Conservation (phyloP, 2,888 invertebrate genomes). For the Chirona hameri region DNA sequence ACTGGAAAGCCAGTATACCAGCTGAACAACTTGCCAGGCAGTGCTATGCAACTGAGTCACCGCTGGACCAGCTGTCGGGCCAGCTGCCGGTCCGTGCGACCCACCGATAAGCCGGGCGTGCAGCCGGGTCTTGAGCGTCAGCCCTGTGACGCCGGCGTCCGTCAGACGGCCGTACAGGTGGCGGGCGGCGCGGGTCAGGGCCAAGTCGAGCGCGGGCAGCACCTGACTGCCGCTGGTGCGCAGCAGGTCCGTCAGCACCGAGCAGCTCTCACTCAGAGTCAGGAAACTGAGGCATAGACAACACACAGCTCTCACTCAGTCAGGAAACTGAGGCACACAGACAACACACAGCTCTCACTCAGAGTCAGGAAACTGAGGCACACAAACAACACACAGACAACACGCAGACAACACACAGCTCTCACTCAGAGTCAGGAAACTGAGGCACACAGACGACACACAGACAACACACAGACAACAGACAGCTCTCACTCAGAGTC, state of each 20-base stretch:
- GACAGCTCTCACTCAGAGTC: constrained; percentile 5
- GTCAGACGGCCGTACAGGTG: constrained; percentile 1
- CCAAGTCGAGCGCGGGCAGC: constrained; percentile 6
- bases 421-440: neutral
- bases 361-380: constrained; percentile 1
- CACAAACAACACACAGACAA: neutral
- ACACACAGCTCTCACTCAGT: neutral
- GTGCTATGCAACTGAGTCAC: too few relatives aligned
- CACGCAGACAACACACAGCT: neutral
- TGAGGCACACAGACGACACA: neutral
- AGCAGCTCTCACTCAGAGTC: constrained; percentile 9
- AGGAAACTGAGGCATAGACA: neutral
- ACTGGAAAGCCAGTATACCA: too few relatives aligned
- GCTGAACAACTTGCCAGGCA: too few relatives aligned
- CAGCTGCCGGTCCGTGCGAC: neutral
- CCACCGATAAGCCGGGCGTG: neutral
- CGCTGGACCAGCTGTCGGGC: too few relatives aligned
- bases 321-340: neutral
- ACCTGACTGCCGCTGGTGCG: constrained; percentile 13
- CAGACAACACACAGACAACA: neutral
- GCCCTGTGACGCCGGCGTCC: neutral
- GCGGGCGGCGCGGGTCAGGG: neutral
- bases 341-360: neutral
- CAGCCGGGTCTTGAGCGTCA: neutral
- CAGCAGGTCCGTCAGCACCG: neutral